Base-by-base conservation (phyloP, 2,888 invertebrate species). In the Amphimallon solstitiale region DNA sequence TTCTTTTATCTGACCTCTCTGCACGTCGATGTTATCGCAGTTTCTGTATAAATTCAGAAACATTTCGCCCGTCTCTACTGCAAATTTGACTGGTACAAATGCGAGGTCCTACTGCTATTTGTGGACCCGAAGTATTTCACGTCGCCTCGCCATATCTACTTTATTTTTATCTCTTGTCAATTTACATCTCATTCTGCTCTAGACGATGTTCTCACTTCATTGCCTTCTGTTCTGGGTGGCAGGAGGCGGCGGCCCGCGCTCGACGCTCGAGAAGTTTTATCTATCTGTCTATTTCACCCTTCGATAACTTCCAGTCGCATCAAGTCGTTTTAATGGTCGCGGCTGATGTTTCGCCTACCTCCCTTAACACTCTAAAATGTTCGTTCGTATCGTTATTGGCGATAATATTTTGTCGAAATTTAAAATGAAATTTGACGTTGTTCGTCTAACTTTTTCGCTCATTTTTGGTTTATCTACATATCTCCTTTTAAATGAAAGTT, bases 171-270 rank as follows among this genome's bases (percentile, higher is more conserved):
- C 73, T 71, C 48, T 69, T 74, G 73, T 72, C 73, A 73, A 75
- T 76, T 76, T 76, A 73, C 75, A 74, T 75, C 72, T 75, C 74
- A 72, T 73, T 73, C 69, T 19, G 17, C 66, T 69, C 64, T 68
- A 67, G 68, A 70, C 68, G 68, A 66, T 66, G 65, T 70, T 69
- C 64, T 67, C 71, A 74, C 72, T 73, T 72, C 72, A 71, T 73
- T 71, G 66, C 68, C 64, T 68, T 38, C 67, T 45, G 63, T 49
- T 51, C 59, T n/a, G 38, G 45, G 23, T 29, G 37, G 49, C 48
- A 38, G 29, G 61, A 60, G 23, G 23, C 46, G 12, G 23, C 48
- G 48, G 10, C 29, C 48, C 23, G 15, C 17, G 14, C 64, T 52
- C 51, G 52, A 63, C 52, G 63, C 59, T 65, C 63, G 54, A 37